Conservation (phyloP, 2,888 invertebrate genomes). For the Ashinkailepas kermadecensis region DNA sequence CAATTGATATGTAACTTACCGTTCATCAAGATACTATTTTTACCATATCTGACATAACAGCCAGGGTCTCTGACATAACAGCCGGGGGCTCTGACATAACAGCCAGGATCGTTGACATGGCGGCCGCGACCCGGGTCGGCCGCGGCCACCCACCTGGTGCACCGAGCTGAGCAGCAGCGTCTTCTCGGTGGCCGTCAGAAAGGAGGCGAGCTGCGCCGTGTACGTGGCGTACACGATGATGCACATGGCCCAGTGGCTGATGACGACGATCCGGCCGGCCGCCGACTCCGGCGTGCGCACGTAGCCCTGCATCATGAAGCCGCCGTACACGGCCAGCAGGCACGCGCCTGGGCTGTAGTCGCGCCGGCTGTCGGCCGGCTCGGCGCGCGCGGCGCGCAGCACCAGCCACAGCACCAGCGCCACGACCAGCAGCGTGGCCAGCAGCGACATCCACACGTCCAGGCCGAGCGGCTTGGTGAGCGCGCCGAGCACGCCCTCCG, state of each 20-base stretch:
- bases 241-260: constrained; percentile 21
- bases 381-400: background rate
- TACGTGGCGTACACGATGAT: constrained; percentile 20
- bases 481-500: constrained; percentile 12
- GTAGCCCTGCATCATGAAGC: constrained; percentile 21
- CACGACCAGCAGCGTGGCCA: constrained; percentile 12
- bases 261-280: background rate
- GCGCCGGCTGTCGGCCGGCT: background rate
- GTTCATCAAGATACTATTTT: too few relatives aligned
- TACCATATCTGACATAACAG: too few relatives aligned
- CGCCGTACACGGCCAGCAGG: constrained; percentile 11
- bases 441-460: constrained; percentile 5
- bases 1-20: too few relatives aligned
- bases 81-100: too few relatives aligned
- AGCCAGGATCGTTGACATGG: too few relatives aligned
- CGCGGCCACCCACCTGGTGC: background rate
- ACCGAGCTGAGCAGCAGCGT: background rate
- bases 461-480: constrained; percentile 14
- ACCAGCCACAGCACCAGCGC: constrained; percentile 17
- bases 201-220: constrained; percentile 10
- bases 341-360: constrained; percentile 10
- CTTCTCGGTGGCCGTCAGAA: background rate
- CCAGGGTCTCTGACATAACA: too few relatives aligned
- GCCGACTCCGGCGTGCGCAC: background rate
- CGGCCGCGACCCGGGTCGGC: too few relatives aligned